Evolutionary conservation across 2,113 vertebrate species (phyloP), one percentile per base, ranked within the genome.

Genomic region (Epinephelus moara): DNA sequence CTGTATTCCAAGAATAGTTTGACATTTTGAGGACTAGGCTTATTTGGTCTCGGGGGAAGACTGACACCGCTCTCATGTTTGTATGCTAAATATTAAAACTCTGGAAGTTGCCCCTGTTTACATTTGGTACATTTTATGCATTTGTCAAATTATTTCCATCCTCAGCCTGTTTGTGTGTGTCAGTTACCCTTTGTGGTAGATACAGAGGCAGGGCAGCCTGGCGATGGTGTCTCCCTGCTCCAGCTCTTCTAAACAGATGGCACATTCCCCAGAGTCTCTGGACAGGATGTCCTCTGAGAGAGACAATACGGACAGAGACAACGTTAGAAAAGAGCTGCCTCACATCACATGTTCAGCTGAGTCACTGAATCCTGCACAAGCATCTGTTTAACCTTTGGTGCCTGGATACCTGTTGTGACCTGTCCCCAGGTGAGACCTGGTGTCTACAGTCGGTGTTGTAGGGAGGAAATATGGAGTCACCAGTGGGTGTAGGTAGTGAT

Each of bases 181-280:
- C 15, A n/a, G 91, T 95, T 94, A 97, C 98, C 97, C 96, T 96
- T 99, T 99, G 90, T 99, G 98, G 88, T 99, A 99, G 95, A 99
- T 97, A 90, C 98, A 99, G 90, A 99, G 97, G 89, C 98, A 99
- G 77, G 98, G 98, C 94, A 99, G 96, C 49, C 98, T 96, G 85
- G 97, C 98, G 85, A 99, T 99, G n/a, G 98, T 99, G 90, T 99
- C 97, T 82, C 98, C 98, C 93, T 99, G 97, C 91, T 96, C 95
- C 94, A 99, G 84, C 63, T 99, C 97, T 68, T 99, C 98, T 90
- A 99, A 94, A 93, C 98, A 99, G 95, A 99, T 98, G 91, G 97
- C 93, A 97, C 98, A 99, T 93, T 99, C 98, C 89, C 98, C 98
- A 83, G 97, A 94, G 88, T 99, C 97, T 95, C 97, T 99, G 90